Conservation (phyloP, 2,888 invertebrate genomes). For the Pheosia tremula region DNA sequence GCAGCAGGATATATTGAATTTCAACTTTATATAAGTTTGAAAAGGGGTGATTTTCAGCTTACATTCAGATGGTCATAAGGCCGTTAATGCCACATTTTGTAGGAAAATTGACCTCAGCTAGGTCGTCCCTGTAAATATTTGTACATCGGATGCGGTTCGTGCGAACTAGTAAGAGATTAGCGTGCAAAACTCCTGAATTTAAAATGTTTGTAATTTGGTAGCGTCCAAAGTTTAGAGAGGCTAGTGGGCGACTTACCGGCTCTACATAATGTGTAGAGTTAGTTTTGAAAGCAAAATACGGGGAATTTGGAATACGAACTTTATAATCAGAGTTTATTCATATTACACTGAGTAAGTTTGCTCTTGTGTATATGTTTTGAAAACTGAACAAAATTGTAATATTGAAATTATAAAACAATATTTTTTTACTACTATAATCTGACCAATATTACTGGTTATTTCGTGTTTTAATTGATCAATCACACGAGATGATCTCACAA, state of each 20-base stretch:
- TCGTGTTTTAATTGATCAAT: no score
- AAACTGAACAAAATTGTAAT: no score
- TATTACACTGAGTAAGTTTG: background rate
- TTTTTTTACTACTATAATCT: no score
- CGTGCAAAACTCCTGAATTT: slow-evolving; percentile 56
- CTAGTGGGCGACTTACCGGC: slow-evolving; percentile 27
- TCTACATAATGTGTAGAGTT: slow-evolving; percentile 31
- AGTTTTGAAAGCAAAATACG: slow-evolving; percentile 2
- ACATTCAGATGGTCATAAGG: slow-evolving; percentile 28
- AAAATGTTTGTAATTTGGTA: slow-evolving; percentile 45
- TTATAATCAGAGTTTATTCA: background rate
- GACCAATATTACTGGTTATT: no score
- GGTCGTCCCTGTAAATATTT: slow-evolving; percentile 79
- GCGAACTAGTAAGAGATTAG: slow-evolving; percentile 74
- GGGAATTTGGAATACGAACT: background rate
- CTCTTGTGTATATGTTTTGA: no score
- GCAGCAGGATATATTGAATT: slow-evolving; percentile 26
- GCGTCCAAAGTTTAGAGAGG: slow-evolving; percentile 31
- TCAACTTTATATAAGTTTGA: slow-evolving; percentile 17
- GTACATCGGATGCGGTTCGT: slow-evolving; percentile 67
- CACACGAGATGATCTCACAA: no score
- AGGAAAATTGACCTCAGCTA: slow-evolving; percentile 80
- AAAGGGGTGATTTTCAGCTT: slow-evolving; percentile 33
- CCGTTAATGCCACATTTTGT: slow-evolving; percentile 40
- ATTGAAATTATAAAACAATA: no score